Conservation (phyloP, 1,140 invertebrate genomes). For the Triops longicaudatus region DNA sequence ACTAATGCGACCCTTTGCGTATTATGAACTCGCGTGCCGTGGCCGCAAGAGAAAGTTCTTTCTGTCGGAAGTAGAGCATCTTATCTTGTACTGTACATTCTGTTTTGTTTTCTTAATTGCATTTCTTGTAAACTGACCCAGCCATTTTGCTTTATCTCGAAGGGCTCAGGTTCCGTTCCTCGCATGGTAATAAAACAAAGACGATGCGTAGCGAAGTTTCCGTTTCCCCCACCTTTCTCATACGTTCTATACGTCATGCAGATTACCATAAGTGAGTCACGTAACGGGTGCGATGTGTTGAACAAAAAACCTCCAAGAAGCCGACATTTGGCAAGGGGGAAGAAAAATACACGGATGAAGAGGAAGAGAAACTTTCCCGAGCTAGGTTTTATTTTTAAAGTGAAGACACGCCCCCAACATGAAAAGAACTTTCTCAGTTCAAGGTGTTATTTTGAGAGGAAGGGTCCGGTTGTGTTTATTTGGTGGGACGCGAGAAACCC, state of each 20-base stretch:
- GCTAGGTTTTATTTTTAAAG: conserved; percentile 9
- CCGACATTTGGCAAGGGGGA: background rate
- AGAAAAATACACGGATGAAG: background rate
- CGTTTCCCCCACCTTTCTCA: background rate
- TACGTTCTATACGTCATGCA: background rate
- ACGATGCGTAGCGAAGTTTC: conserved; percentile 28
- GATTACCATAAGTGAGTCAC: background rate
- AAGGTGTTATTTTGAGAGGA: conserved; percentile 5
- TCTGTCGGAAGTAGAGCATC: too few relatives aligned
- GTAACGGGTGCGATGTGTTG: background rate
- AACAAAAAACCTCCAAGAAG: background rate
- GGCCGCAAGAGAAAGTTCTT: too few relatives aligned
- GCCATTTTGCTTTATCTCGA: too few relatives aligned
- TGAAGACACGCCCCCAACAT: background rate
- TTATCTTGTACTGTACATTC: too few relatives aligned
- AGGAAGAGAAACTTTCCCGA: background rate
- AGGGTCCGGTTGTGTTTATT: too few relatives aligned
- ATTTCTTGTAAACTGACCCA: too few relatives aligned
- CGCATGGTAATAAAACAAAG: conserved; percentile 5
- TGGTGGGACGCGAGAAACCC: too few relatives aligned
- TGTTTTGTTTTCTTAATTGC: too few relatives aligned
- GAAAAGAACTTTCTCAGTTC: background rate
- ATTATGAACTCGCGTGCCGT: too few relatives aligned
- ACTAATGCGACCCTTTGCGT: too few relatives aligned
- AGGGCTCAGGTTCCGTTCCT: background rate